Evolutionary conservation across 2,797 vertebrate species (phyloP), one percentile per base, ranked within the genome.

Genomic region (Podarcis lilfordi): DNA sequence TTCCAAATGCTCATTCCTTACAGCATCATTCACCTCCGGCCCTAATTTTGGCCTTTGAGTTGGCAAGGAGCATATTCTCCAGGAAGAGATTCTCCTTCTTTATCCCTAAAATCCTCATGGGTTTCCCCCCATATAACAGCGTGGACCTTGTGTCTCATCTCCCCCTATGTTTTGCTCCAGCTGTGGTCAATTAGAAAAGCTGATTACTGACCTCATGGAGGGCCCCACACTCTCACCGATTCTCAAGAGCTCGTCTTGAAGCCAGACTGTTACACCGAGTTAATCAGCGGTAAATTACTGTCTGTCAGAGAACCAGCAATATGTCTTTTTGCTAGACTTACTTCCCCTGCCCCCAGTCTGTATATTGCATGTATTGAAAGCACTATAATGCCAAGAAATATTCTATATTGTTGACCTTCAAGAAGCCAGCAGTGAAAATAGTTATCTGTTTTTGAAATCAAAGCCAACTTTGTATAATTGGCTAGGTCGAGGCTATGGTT

Each of bases 241-340:
- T 69, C 32, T 78, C 32, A 43, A 59, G 32, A 78, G 68, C 25
- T 43, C 45, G 35, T 69, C 8, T 72, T 86, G 68, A 87, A 74
- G 81, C 82, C 45, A 84, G 78, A 88, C 50, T 87, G 9, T 81
- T 87, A 59, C 40, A 61, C 81, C 68, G 29, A n/a, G 17, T 40
- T 71, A 71, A 79, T 79, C 82, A 84, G 50, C 4, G n/a, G 43
- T 25, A 72, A 77, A 78, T 59, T n/a, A 43, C 19, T 27, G 32
- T 71, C 81, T 88, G 75, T 74, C 45, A 79, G 27, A 43, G 11
- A 78, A 79, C 43, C 27, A 23, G 32, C 7, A 25, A 27, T n/a
- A 29, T 59, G 19, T 82, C 61, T 82, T 45, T 40, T 45, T 59
- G 11, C 45, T 32, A 72, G 43, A 71, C 45, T 40, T n/a, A 55